Evolutionary conservation across 2,888 invertebrate genomes (phyloP).

Genomic region (Eretmocerus hayati): DNA sequence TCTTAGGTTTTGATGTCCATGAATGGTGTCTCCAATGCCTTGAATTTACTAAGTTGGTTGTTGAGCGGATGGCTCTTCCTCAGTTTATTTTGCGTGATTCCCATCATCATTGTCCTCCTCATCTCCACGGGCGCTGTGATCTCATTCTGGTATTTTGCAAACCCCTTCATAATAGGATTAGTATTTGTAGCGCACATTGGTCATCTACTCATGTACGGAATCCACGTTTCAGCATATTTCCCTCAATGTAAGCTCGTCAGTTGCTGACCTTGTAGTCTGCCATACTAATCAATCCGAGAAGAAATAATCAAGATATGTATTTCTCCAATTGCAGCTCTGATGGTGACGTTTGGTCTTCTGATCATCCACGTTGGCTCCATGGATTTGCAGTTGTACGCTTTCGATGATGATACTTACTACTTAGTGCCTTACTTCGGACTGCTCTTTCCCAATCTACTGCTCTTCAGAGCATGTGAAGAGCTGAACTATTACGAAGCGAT

Average conservation of each 20-base stretch:
- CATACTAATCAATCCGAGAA: not conserved
- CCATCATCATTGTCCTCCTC: conserved; percentile 34
- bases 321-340: conserved; percentile 17
- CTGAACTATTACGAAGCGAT: conserved; percentile 35
- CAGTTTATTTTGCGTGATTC: conserved; percentile 33
- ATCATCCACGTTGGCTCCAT: conserved; percentile 21
- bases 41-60: conserved; percentile 42
- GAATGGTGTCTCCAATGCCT: conserved; percentile 38
- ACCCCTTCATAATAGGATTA: conserved; percentile 39
- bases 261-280: no score
- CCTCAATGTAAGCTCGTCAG: conserved; percentile 39
- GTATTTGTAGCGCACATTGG: conserved; percentile 31
- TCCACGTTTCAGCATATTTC: conserved; percentile 41
- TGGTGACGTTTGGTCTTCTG: conserved; percentile 23
- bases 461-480: conserved; percentile 36
- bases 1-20: conserved; percentile 40
- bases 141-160: conserved; percentile 37
- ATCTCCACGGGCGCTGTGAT: conserved; percentile 29
- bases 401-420: conserved; percentile 13
- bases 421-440: conserved; percentile 35
- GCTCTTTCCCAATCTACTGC: conserved; percentile 37
- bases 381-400: conserved; percentile 21
- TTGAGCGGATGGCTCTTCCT: conserved; percentile 33
- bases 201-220: conserved; percentile 38
- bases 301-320: not conserved